Conservation (phyloP, 2,797 vertebrate genomes). For the Micrastur ruficollis region DNA sequence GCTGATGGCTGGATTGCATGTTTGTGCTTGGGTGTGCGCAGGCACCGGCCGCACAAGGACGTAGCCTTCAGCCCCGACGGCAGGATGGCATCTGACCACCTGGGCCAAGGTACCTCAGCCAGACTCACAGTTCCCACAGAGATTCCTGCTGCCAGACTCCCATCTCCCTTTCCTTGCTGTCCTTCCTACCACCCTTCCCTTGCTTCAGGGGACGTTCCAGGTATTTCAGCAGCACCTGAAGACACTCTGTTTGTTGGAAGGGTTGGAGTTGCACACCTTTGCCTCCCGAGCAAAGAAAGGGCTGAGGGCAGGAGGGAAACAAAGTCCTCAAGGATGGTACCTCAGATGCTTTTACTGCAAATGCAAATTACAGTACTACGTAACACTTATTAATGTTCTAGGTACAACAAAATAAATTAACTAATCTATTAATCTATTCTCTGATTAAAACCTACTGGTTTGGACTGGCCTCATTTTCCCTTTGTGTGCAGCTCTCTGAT, state of each 20-base stretch:
- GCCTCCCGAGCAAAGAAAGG: not conserved
- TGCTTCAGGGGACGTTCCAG: not conserved
- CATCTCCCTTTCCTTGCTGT: not conserved
- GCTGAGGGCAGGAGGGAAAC: not conserved
- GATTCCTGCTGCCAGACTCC: not conserved
- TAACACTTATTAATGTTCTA: not conserved
- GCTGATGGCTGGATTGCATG: not conserved
- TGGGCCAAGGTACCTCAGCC: not conserved
- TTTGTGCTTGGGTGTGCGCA: no score
- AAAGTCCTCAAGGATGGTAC: not conserved
- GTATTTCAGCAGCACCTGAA: not conserved
- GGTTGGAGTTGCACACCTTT: not conserved
- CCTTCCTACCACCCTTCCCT: not conserved
- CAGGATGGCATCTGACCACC: not conserved
- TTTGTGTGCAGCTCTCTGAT: conserved; percentile 10
- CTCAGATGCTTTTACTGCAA: not conserved
- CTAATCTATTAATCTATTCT: not conserved
- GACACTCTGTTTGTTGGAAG: not conserved
- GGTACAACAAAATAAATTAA: not conserved
- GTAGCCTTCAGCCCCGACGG: not conserved
- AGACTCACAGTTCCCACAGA: not conserved
- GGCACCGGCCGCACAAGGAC: not conserved
- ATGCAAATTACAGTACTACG: not conserved
- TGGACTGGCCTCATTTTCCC: not conserved
- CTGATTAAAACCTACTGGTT: not conserved